Evolutionary conservation across 2,888 invertebrate species (phyloP).

Genomic region (Lasiommata megera): DNA sequence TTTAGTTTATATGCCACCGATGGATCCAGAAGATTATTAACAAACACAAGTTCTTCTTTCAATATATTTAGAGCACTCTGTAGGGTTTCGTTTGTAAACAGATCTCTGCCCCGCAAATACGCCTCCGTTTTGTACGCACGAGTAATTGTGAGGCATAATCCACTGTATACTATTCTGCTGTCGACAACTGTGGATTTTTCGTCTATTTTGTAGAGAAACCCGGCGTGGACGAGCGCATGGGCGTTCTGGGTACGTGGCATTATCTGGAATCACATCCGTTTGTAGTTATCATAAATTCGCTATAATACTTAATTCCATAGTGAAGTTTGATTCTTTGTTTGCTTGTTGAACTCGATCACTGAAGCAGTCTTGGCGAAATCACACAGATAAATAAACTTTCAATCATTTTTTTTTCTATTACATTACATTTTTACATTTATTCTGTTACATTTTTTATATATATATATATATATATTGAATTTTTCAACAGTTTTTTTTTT

Average conservation of each 20-base stretch:
- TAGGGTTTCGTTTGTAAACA: conserved; percentile 61
- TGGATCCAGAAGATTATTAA: conserved; percentile 72
- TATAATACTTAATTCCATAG: too few species aligned
- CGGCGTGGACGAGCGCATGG: conserved; percentile 88
- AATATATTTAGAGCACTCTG: conserved; percentile 49
- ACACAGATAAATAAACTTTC: too few species aligned
- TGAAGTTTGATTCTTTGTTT: too few species aligned
- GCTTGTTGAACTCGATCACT: too few species aligned
- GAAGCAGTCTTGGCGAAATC: too few species aligned
- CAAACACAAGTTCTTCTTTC: conserved; percentile 46
- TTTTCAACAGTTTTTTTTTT: too few species aligned
- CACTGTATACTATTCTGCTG: conserved; percentile 79
- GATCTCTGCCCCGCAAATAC: conserved; percentile 55
- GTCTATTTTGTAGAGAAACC: conserved; percentile 78
- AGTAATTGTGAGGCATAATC: conserved; percentile 56
- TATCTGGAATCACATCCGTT: conserved; percentile 82
- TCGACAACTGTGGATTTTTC: conserved; percentile 48
- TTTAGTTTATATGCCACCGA: conserved; percentile 78
- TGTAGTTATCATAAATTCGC: too few species aligned
- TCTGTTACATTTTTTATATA: too few species aligned
- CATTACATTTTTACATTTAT: too few species aligned
- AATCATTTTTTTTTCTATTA: too few species aligned
- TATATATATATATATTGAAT: too few species aligned
- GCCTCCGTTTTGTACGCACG: conserved; percentile 74
- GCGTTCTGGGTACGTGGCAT: conserved; percentile 87